Base-by-base conservation (phyloP, 2,888 invertebrate species). In the Drosophila crucigera region DNA sequence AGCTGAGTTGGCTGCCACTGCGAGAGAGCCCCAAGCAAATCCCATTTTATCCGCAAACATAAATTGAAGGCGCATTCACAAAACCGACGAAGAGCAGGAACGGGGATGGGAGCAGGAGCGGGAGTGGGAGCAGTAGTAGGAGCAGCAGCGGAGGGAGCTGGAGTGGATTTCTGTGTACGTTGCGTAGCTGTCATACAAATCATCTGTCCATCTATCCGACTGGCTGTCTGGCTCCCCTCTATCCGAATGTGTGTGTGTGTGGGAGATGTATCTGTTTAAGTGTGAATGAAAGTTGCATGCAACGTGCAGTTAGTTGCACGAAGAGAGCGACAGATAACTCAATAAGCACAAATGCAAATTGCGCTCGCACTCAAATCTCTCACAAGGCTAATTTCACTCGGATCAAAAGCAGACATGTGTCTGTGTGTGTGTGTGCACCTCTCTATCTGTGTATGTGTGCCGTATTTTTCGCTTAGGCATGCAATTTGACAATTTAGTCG, bases 21-120 rank as follows among this genome's bases (percentile, higher is more conserved):
- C 71, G 39, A 77, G 79, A 76, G 75, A 43, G 79, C 47, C 47
- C 25, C 47, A 16, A 47, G 77, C 87, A 88, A 88, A 88, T 88
- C 87, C 90, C 82, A 89, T 88, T 88, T 87, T 84, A 88, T 90
- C 89, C 90, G 87, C 90, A 89, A 86, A 86, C 87, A 88, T 90
- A 90, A 90, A 88, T 90, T 90, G 87, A 89, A 89, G 89, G 68
- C 85, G 81, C 75, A 83, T 83, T 82, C 76, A 65, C 82, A 65
- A 58, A 62, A 50, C 47, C 25, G 37, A 43, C 31, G 56, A 16
- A 19, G 41, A 10, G 31, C 30, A 6, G 14, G 30, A 4, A 9
- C 0, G 16, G 9, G 22, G 1, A 22, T 14, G 52, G 33, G 64
- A 16, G 30, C 28, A 9, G 14, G 19, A 2, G 9, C 37, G 19